These are phyloP conservation scores for Cheumatopsyche charites DNA, from an alignment of 1,140 invertebrate genomes.

Conservation along the genomic window DNA sequence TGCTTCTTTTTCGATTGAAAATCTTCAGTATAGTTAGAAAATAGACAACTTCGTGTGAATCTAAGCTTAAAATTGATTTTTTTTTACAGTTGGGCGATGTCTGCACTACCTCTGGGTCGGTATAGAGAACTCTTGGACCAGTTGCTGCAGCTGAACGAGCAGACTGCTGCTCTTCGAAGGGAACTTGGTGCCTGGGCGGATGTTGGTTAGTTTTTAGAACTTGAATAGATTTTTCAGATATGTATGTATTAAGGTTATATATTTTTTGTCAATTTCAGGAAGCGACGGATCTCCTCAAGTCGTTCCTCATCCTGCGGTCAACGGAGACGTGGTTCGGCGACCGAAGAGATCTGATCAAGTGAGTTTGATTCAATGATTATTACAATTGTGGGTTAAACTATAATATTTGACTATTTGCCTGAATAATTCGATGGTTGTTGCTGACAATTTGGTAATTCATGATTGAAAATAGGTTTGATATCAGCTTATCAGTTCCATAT, in stretches of 20 bases:
- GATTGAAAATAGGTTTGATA: too few species aligned
- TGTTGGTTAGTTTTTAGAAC: slow-evolving; percentile 17
- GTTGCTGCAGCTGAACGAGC: slow-evolving; percentile 45
- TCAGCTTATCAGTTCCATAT: too few species aligned
- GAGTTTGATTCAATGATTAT: too few species aligned
- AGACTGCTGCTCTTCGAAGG: slow-evolving; percentile 42
- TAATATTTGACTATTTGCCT: too few species aligned
- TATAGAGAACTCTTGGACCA: slow-evolving; percentile 45
- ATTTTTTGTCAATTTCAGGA: background rate
- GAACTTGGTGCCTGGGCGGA: slow-evolving; percentile 42
- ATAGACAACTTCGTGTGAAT: background rate
- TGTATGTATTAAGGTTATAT: background rate
- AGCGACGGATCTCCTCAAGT: background rate
- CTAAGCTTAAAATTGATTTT: background rate
- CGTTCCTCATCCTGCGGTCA: background rate
- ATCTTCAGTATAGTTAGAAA: background rate
- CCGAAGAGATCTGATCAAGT: too few species aligned
- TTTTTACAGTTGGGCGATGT: slow-evolving; percentile 34
- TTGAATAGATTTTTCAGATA: background rate
- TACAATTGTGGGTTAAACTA: too few species aligned
- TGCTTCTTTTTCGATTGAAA: background rate
- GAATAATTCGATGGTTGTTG: too few species aligned
- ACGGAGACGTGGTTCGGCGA: too few species aligned
- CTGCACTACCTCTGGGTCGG: slow-evolving; percentile 44
- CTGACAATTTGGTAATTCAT: too few species aligned